Conservation (phyloP, 2,888 invertebrate genomes). For the Nephrotoma appendiculata region DNA sequence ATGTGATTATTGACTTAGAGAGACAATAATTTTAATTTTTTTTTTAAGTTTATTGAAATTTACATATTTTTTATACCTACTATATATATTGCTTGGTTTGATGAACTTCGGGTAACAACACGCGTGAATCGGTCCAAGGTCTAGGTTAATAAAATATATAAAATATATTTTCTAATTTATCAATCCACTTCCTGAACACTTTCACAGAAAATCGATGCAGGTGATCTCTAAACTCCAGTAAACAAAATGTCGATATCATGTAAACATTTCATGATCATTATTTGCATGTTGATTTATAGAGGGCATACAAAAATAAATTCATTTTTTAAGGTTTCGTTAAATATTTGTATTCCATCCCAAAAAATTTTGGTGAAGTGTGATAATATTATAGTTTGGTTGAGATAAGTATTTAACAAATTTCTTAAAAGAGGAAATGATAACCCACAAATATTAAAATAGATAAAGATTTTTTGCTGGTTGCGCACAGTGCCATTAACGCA, state of each 20-base stretch:
- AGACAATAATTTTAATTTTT: background rate
- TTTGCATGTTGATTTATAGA: background rate
- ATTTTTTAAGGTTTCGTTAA: background rate
- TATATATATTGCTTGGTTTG: background rate
- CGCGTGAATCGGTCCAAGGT: background rate
- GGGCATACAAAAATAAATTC: background rate
- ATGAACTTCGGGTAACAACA: background rate
- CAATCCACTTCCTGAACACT: background rate
- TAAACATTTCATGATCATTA: background rate
- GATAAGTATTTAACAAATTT: background rate
- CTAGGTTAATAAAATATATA: background rate
- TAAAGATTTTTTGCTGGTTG: background rate
- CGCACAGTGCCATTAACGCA: background rate
- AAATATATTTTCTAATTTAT: background rate
- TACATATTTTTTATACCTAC: background rate
- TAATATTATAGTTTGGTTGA: background rate
- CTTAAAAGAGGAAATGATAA: background rate
- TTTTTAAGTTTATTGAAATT: background rate
- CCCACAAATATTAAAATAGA: background rate
- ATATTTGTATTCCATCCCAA: background rate
- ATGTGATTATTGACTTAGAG: background rate
- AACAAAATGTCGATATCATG: background rate
- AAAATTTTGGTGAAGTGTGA: background rate
- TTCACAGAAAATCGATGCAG: background rate
- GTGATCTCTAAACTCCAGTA: background rate